These are phyloP conservation scores for Oceanodroma leucorhoa DNA, from an alignment of 2,797 vertebrate genomes.

Conservation along the genomic window DNA sequence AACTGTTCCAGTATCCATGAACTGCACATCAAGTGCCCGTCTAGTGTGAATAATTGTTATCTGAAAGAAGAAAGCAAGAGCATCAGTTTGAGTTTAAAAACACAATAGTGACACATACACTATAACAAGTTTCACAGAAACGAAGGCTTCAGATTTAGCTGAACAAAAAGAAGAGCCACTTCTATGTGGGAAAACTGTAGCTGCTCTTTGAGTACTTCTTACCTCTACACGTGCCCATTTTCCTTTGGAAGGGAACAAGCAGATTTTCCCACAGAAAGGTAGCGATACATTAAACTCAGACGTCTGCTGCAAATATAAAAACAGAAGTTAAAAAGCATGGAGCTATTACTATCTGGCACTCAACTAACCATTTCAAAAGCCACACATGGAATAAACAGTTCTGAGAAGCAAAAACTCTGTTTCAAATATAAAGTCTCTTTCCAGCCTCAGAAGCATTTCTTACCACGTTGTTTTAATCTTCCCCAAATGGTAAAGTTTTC, in stretches of 20 bases:
- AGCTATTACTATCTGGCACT: not conserved
- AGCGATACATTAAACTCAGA: slow-evolving; percentile 82
- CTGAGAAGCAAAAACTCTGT: not conserved
- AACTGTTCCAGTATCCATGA: slow-evolving; percentile 85
- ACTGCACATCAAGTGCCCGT: slow-evolving; percentile 86
- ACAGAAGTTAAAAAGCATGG: not conserved
- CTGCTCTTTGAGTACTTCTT: slow-evolving; percentile 33
- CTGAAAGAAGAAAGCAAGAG: slow-evolving; percentile 69
- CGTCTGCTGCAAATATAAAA: slow-evolving; percentile 73
- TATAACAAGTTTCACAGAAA: not conserved
- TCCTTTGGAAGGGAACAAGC: slow-evolving; percentile 85
- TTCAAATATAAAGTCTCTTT: not conserved
- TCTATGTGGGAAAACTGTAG: not conserved
- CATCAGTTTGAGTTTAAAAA: not conserved
- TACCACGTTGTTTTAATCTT: not conserved
- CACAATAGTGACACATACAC: not conserved
- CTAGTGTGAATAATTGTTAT: slow-evolving; percentile 86
- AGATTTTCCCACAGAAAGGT: slow-evolving; percentile 90
- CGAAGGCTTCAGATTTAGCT: not conserved
- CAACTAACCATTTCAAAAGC: not conserved
- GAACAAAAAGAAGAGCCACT: not conserved
- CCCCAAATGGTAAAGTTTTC: not conserved
- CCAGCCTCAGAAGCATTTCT: not conserved
- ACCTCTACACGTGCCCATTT: slow-evolving; percentile 92
- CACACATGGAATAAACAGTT: not conserved